Conservation (phyloP, 2,797 vertebrate genomes). For the Nannoperca obscura region DNA sequence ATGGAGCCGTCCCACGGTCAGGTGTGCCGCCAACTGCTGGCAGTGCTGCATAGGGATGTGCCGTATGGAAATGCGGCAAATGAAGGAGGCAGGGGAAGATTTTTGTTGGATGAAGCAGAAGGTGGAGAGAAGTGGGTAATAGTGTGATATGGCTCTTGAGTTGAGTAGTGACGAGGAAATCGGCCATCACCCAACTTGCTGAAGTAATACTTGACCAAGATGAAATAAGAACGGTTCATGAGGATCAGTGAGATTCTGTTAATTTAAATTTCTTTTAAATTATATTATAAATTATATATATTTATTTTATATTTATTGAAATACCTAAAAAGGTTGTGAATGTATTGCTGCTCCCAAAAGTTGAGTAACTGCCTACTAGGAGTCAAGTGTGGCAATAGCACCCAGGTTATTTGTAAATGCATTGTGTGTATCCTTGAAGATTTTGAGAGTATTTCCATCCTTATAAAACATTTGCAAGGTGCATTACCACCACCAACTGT, state of each 20-base stretch:
- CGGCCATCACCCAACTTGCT: neutral
- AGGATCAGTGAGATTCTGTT: neutral
- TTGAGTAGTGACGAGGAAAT: neutral
- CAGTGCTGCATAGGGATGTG: slow-evolving; percentile 13
- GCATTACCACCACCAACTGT: neutral
- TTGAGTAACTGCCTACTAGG: neutral
- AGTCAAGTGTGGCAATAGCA: neutral
- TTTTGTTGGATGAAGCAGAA: slow-evolving; percentile 1
- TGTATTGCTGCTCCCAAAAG: neutral
- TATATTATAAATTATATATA: no score
- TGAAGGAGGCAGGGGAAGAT: neutral
- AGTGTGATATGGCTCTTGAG: slow-evolving; percentile 6
- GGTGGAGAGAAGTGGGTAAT: neutral
- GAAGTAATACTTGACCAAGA: neutral
- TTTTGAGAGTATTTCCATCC: neutral
- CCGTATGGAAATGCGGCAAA: slow-evolving; percentile 26
- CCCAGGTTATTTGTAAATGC: neutral
- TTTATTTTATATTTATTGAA: neutral
- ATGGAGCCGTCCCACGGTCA: slow-evolving; percentile 67
- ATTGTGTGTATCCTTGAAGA: neutral
- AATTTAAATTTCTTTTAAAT: neutral
- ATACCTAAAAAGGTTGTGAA: neutral
- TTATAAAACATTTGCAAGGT: neutral
- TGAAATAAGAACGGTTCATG: neutral
- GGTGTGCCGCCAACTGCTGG: slow-evolving; percentile 57